phyloP scores from a whole-genome alignment of 1,140 invertebrate genomes.

The Leptinotarsa defecta region DNA sequence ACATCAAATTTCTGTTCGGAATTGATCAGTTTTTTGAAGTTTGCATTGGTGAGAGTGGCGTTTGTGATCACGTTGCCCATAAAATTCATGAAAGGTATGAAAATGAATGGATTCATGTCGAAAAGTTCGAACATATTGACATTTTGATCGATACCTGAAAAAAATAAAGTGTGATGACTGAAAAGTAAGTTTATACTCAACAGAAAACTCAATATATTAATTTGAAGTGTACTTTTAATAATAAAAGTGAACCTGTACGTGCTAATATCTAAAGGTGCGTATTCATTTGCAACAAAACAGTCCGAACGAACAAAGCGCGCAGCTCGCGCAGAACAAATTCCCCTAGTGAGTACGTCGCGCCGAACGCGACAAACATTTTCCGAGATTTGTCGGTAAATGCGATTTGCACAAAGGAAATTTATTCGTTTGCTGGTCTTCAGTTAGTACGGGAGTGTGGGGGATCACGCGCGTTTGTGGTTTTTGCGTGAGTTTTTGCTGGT shows the following conservation, averaged over 20 bases:
- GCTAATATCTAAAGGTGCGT: neutral
- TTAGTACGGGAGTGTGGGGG: neutral
- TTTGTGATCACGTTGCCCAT: neutral
- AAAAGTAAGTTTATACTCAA: too few species aligned
- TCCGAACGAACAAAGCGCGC: neutral
- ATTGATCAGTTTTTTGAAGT: neutral
- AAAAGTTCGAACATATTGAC: too few species aligned
- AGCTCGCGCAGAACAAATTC: neutral
- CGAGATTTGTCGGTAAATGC: neutral
- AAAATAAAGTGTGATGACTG: too few species aligned
- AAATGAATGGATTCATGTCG: too few species aligned
- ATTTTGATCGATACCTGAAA: too few species aligned
- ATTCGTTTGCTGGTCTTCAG: neutral
- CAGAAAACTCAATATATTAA: too few species aligned
- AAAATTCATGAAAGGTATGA: too few species aligned
- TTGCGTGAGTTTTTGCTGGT: neutral
- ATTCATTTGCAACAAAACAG: neutral
- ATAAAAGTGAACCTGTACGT: too few species aligned
- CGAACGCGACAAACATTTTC: neutral
- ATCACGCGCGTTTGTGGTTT: neutral
- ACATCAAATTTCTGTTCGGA: constrained; percentile 51
- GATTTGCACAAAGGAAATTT: neutral
- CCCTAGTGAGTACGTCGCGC: too few species aligned
- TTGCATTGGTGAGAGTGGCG: neutral
- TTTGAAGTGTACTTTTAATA: too few species aligned